These are phyloP conservation scores for Caenorhabditis remanei DNA, from an alignment of 1,140 invertebrate genomes.

Conservation along the genomic window DNA sequence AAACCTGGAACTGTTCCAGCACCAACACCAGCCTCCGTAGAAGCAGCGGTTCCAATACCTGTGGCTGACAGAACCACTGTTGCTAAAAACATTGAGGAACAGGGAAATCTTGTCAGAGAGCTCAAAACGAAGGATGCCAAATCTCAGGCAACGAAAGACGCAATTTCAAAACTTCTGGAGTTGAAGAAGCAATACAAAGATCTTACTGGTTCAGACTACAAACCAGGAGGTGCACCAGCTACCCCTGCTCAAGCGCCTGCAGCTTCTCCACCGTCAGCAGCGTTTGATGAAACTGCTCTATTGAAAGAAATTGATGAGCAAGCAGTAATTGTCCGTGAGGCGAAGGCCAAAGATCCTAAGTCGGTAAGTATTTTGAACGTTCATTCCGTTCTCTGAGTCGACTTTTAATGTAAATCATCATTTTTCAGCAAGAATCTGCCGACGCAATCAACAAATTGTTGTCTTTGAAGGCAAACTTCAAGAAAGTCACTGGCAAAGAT, in stretches of 20 bases:
- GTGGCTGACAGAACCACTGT: neutral
- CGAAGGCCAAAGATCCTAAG: slow-evolving; percentile 66
- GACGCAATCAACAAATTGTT: slow-evolving; percentile 65
- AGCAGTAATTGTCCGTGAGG: slow-evolving; percentile 61
- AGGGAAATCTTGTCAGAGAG: slow-evolving; percentile 69
- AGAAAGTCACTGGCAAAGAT: slow-evolving; percentile 62
- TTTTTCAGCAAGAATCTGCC: slow-evolving; percentile 23
- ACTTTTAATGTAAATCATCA: neutral
- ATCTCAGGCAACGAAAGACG: slow-evolving; percentile 81
- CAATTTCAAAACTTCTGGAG: slow-evolving; percentile 84
- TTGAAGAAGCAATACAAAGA: slow-evolving; percentile 87
- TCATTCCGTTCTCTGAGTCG: slow-evolving; percentile 57
- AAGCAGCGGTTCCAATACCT: slow-evolving; percentile 3
- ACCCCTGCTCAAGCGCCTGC: slow-evolving; percentile 35
- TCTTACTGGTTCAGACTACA: slow-evolving; percentile 57
- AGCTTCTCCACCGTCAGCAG: neutral
- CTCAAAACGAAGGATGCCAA: slow-evolving; percentile 69
- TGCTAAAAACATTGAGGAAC: slow-evolving; percentile 59
- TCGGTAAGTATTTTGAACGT: slow-evolving; percentile 67
- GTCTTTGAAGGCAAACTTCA: slow-evolving; percentile 67
- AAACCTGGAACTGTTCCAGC: slow-evolving; percentile 38
- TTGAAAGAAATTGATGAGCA: slow-evolving; percentile 57
- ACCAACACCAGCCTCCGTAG: neutral
- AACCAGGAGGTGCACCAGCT: slow-evolving; percentile 52
- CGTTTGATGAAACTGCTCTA: slow-evolving; percentile 10